phyloP scores from a whole-genome alignment of 2,888 invertebrate species.

The Syrista parreyssii region DNA sequence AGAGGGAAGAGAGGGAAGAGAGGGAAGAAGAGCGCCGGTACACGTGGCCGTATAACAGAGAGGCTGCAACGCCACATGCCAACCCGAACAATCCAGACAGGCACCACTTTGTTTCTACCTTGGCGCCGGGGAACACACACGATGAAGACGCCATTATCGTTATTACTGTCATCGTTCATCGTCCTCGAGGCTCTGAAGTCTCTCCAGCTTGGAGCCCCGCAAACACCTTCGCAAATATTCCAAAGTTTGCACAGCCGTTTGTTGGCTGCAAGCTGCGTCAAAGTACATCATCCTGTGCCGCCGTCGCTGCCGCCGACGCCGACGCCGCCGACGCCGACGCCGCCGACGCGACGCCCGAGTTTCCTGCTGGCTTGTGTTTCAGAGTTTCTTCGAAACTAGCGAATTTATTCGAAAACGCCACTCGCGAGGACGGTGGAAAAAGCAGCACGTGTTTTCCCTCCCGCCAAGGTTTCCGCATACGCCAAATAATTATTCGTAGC shows the following conservation, averaged over 20 bases:
- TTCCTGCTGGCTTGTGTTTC: slow-evolving; percentile 9
- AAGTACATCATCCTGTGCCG: slow-evolving; percentile 26
- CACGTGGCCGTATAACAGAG: too few species aligned
- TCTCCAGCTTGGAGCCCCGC: slow-evolving; percentile 15
- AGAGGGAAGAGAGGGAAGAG: too few species aligned
- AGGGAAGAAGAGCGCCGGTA: too few species aligned
- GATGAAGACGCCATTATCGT: slow-evolving; percentile 20
- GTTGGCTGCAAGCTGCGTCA: slow-evolving; percentile 38
- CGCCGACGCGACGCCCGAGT: slow-evolving; percentile 29
- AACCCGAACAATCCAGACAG: too few species aligned
- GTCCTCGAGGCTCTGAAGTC: neutral
- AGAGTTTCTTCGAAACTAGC: slow-evolving; percentile 42
- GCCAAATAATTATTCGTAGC: neutral
- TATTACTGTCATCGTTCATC: slow-evolving; percentile 14
- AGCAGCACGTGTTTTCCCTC: neutral
- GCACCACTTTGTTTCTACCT: neutral
- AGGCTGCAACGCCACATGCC: too few species aligned
- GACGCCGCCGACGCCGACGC: too few species aligned
- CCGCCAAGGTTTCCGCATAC: neutral
- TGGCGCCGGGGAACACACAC: neutral
- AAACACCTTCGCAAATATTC: slow-evolving; percentile 39
- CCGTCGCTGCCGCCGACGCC: too few species aligned
- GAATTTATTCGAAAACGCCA: slow-evolving; percentile 40
- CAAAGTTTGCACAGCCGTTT: slow-evolving; percentile 34
- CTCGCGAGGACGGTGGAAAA: neutral